A percentile compares a stretch with the other conserved stretches of the same genome.
These are phyloP conservation scores for Cairina moschata DNA, from an alignment of 2,113 vertebrate species.

Conservation along the genomic window DNA sequence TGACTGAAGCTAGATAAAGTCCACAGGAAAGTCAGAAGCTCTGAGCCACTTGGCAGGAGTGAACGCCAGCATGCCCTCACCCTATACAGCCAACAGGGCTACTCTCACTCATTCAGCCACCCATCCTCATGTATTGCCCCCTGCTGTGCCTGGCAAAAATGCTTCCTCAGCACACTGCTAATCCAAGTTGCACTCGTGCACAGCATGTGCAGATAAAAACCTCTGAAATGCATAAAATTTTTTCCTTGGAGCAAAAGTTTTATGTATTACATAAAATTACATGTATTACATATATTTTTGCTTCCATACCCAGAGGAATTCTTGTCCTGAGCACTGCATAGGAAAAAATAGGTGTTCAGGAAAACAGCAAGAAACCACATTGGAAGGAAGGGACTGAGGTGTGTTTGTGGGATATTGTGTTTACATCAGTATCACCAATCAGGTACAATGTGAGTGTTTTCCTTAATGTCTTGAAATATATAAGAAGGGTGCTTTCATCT, in stretches of 20 bases:
- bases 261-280: no score
- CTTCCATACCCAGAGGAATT: not conserved
- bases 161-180: no score
- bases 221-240: not conserved
- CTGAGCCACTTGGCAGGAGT: not conserved
- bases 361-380: not conserved
- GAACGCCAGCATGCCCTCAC: not conserved
- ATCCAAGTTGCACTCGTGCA: not conserved
- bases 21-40: not conserved
- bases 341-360: not conserved
- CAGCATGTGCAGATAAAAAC: not conserved
- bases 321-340: not conserved
- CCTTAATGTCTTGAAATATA: not conserved
- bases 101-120: not conserved
- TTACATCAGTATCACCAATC: not conserved
- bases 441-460: not conserved
- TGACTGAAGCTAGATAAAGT: not conserved
- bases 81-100: not conserved
- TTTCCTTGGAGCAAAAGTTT: not conserved
- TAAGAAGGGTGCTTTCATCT: not conserved
- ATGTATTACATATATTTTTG: no score
- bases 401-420: not conserved
- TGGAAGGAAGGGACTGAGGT: not conserved
- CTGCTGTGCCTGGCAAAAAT: not conserved
- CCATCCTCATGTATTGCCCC: no score